Evolutionary conservation across 1,140 invertebrate species (phyloP).

Genomic region (Meloidogyne chitwoodi): DNA sequence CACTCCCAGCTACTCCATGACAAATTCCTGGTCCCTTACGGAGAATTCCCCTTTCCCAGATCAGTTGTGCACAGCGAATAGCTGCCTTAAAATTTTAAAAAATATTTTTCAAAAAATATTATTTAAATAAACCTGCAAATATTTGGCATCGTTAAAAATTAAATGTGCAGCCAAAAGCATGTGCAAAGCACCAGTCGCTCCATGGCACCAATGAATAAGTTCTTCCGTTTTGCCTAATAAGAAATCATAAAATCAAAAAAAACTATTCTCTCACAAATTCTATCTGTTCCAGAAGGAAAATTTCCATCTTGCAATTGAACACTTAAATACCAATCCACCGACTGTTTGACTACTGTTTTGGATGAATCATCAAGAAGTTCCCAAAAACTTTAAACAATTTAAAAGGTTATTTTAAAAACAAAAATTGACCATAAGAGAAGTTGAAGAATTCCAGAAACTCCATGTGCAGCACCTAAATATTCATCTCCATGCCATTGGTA

Average conservation of each 20-base stretch:
- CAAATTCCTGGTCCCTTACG: slow-evolving; percentile 66
- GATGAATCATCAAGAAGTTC: slow-evolving; percentile 20
- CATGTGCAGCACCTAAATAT: slow-evolving; percentile 50
- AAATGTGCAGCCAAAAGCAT: slow-evolving; percentile 73
- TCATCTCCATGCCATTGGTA: slow-evolving; percentile 47
- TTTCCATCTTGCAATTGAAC: slow-evolving; percentile 73
- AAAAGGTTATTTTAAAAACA: slow-evolving; percentile 30
- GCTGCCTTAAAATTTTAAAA: slow-evolving; percentile 21
- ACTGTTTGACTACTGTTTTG: slow-evolving; percentile 26
- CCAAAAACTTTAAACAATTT: background rate
- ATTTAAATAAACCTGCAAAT: slow-evolving; percentile 65
- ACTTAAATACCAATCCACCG: slow-evolving; percentile 67
- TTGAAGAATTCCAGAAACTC: slow-evolving; percentile 47
- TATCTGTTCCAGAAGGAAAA: slow-evolving; percentile 76
- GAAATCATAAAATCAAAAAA: background rate
- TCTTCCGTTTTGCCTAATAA: slow-evolving; percentile 7
- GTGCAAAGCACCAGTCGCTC: slow-evolving; percentile 62
- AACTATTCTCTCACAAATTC: slow-evolving; percentile 58
- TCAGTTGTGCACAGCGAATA: slow-evolving; percentile 32
- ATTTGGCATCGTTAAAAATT: slow-evolving; percentile 71
- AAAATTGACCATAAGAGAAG: slow-evolving; percentile 25
- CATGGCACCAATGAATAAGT: slow-evolving; percentile 26
- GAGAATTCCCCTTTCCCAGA: slow-evolving; percentile 39
- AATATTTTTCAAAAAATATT: background rate
- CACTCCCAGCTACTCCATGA: slow-evolving; percentile 86